phyloP scores from a whole-genome alignment of 2,797 vertebrate species.

The Macroramphosus scolopax region DNA sequence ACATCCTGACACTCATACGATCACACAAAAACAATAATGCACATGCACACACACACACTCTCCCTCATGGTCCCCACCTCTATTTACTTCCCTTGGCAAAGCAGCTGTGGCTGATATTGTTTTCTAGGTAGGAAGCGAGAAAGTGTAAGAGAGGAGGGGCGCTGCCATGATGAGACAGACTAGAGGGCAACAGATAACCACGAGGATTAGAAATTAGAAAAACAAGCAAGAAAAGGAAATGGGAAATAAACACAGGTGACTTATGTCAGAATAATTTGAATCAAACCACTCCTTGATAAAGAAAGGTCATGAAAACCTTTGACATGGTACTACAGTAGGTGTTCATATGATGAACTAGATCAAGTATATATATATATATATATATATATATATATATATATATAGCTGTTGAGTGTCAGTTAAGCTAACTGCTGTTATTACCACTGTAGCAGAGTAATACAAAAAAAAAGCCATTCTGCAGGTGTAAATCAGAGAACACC shows the following conservation, averaged over 20 bases:
- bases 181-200: not conserved
- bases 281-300: no score
- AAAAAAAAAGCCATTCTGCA: not conserved
- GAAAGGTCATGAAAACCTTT: no score
- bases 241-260: no score
- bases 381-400: no score
- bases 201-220: not conserved
- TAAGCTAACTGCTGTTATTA: not conserved
- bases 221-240: no score
- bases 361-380: no score
- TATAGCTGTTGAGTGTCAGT: no score
- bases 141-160: not conserved
- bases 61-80: conserved; percentile 8
- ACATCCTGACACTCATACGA: conserved; percentile 3
- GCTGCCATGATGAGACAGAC: not conserved
- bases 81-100: conserved; percentile 18
- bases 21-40: no score
- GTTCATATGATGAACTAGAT: no score
- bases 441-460: not conserved
- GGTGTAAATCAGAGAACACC: conserved; percentile 8
- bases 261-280: no score
- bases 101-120: conserved; percentile 31
- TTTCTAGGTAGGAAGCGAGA: not conserved
- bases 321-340: no score
- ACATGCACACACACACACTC: conserved; percentile 15